Percentiles rank a stretch among this genome's conserved stretches.
Conservation (phyloP, 1,140 invertebrate genomes). For the Microplitis mediator region DNA sequence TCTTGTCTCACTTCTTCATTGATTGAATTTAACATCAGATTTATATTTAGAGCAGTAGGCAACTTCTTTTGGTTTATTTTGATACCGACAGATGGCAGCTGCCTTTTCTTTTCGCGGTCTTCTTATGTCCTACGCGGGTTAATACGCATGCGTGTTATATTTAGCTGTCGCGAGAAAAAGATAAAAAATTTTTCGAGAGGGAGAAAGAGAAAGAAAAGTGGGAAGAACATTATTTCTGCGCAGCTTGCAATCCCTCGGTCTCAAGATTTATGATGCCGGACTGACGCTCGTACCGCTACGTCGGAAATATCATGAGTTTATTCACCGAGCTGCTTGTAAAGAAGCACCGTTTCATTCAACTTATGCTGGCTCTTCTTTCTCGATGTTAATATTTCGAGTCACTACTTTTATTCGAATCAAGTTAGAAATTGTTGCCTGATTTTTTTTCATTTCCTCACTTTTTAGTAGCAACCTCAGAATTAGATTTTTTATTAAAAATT, state of each 20-base stretch:
- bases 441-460: no score
- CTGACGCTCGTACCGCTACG: not conserved
- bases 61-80: conserved; percentile 42
- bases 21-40: not conserved
- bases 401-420: not conserved
- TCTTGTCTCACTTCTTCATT: not conserved
- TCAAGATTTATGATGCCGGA: conserved; percentile 14
- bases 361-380: not conserved
- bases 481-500: no score
- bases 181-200: not conserved
- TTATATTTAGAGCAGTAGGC: not conserved
- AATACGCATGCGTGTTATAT: not conserved
- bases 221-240: conserved; percentile 2
- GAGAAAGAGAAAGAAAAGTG: not conserved
- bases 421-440: not conserved
- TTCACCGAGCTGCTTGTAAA: not conserved
- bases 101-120: conserved; percentile 53
- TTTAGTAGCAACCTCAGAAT: no score
- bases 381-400: not conserved
- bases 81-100: conserved; percentile 59
- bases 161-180: not conserved
- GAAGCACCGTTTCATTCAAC: not conserved
- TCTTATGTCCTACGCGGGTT: not conserved
- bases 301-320: conserved; percentile 8
- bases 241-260: conserved; percentile 6